A percentile compares a stretch with the other conserved stretches of the same genome.
phyloP scores from a whole-genome alignment of 2,888 invertebrate genomes.

The Synergus itoensis region DNA sequence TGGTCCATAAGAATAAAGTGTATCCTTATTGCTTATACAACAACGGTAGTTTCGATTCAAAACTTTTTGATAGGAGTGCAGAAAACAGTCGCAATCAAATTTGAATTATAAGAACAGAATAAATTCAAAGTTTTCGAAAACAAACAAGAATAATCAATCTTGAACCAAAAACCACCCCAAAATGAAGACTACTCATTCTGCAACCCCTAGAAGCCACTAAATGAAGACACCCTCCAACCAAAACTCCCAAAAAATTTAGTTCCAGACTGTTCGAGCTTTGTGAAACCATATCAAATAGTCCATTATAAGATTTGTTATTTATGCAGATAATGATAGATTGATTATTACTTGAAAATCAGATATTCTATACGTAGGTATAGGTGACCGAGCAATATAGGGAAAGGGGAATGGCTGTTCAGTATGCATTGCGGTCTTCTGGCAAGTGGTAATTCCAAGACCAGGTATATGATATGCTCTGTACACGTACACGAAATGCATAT shows the following conservation, averaged over 20 bases:
- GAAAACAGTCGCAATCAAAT: background rate
- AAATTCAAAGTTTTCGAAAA: background rate
- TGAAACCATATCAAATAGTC: background rate
- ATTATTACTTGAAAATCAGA: slow-evolving; percentile 69
- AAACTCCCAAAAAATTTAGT: background rate
- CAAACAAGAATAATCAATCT: background rate
- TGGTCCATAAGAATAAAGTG: background rate
- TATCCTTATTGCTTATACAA: background rate
- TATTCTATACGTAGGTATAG: slow-evolving; percentile 64
- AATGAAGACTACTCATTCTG: too few relatives aligned
- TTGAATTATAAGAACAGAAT: background rate
- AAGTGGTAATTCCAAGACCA: slow-evolving; percentile 70
- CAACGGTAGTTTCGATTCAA: background rate
- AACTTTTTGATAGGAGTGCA: background rate
- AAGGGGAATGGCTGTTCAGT: slow-evolving; percentile 74
- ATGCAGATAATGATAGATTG: slow-evolving; percentile 66
- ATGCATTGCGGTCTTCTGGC: slow-evolving; percentile 75
- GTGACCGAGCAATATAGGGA: slow-evolving; percentile 73
- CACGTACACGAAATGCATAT: slow-evolving; percentile 59
- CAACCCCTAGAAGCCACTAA: background rate
- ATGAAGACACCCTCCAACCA: background rate
- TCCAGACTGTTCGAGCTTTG: background rate
- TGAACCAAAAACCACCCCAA: background rate
- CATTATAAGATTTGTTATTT: slow-evolving; percentile 8
- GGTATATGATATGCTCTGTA: slow-evolving; percentile 69